Conservation (phyloP, 2,888 invertebrate species). For the Trichacis sp. region DNA sequence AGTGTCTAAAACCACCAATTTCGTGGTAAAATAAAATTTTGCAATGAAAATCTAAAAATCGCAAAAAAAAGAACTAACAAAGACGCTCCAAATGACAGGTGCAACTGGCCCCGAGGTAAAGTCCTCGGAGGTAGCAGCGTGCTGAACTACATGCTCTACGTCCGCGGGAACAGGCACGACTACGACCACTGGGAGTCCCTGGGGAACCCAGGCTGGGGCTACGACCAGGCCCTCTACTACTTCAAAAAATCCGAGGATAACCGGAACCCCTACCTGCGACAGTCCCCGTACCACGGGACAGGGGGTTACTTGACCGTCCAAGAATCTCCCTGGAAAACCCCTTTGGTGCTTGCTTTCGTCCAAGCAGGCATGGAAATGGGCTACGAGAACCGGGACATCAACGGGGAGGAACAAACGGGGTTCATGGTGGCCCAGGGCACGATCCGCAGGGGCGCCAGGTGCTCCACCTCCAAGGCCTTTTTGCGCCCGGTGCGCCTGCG, state of each 20-base stretch:
- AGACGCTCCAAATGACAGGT: too few species aligned
- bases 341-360: constrained; percentile 84
- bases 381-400: constrained; percentile 85
- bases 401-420: constrained; percentile 83
- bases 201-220: constrained; percentile 92
- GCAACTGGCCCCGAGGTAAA: constrained; percentile 91
- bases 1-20: too few species aligned
- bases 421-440: constrained; percentile 88
- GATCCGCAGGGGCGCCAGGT: constrained; percentile 73
- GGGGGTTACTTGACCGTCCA: constrained; percentile 85
- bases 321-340: constrained; percentile 87
- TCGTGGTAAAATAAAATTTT: too few species aligned
- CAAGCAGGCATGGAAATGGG: constrained; percentile 86
- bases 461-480: constrained; percentile 91
- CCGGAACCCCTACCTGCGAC: constrained; percentile 84
- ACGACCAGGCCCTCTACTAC: constrained; percentile 85
- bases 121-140: constrained; percentile 90
- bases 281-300: constrained; percentile 77
- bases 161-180: constrained; percentile 84
- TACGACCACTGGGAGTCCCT: constrained; percentile 90
- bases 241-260: constrained; percentile 93
- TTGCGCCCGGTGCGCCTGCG: constrained; percentile 81
- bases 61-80: too few species aligned
- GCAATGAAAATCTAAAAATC: too few species aligned
- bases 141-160: constrained; percentile 92